Evolutionary conservation across 2,888 invertebrate genomes (phyloP).

Genomic region (Tipula unca): DNA sequence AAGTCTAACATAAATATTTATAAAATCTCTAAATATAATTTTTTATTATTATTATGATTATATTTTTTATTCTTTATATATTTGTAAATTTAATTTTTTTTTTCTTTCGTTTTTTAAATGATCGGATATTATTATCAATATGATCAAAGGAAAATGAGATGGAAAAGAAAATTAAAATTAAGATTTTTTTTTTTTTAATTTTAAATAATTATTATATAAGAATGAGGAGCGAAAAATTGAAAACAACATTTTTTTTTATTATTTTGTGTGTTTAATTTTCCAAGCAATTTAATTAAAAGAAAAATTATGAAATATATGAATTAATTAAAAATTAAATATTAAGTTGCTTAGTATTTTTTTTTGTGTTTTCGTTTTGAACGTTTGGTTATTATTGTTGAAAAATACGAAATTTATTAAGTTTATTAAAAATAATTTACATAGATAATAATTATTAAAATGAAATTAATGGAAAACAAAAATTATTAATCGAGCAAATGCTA

Average conservation of each 20-base stretch:
- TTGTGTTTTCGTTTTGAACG: not conserved
- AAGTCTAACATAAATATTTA: slow-evolving; percentile 14
- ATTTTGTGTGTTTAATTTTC: not conserved
- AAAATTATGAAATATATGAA: not conserved
- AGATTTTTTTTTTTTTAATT: not conserved
- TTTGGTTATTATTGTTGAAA: not conserved
- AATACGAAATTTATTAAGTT: slow-evolving; percentile 1
- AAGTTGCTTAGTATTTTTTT: not conserved
- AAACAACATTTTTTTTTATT: not conserved
- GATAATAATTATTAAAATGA: slow-evolving; percentile 2
- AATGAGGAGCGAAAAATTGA: not conserved
- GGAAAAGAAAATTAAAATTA: not conserved
- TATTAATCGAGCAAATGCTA: not conserved
- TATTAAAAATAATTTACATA: not conserved
- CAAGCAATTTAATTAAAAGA: not conserved
- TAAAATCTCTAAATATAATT: slow-evolving; percentile 8
- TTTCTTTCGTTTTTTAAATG: not conserved
- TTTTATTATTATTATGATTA: slow-evolving; percentile 3
- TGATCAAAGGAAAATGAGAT: not conserved
- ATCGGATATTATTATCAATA: slow-evolving; percentile 14
- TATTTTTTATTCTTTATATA: not conserved
- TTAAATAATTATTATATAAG: slow-evolving; percentile 14
- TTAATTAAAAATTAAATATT: slow-evolving; percentile 1
- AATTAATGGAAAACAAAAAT: too few relatives aligned
- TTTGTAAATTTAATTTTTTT: not conserved